phyloP scores from a whole-genome alignment of 2,113 vertebrate genomes.

The Channa maculata region DNA sequence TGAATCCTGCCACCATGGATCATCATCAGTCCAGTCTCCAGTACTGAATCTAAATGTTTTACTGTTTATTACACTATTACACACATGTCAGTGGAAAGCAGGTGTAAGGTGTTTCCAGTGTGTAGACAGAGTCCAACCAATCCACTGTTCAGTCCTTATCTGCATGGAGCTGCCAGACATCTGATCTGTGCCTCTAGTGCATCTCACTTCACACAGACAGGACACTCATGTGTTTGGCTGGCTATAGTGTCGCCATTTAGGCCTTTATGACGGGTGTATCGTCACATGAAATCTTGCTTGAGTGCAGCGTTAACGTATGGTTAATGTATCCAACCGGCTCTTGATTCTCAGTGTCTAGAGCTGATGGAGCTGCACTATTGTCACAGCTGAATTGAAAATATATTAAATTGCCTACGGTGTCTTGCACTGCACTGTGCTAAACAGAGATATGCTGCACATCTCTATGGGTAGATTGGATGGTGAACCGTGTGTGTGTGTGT shows the following conservation, averaged over 20 bases:
- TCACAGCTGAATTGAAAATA: constrained; percentile 58
- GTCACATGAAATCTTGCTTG: constrained; percentile 35
- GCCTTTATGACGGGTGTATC: constrained; percentile 18
- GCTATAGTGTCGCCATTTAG: not conserved
- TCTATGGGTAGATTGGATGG: constrained; percentile 38
- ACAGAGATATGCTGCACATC: constrained; percentile 47
- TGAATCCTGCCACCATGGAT: not conserved
- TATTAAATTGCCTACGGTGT: constrained; percentile 67
- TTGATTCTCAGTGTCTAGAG: constrained; percentile 39
- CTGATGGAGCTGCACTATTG: constrained; percentile 26
- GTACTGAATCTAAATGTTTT: not conserved
- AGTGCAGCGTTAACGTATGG: constrained; percentile 18
- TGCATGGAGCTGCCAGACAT: not conserved
- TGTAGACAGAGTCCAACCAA: too few relatives aligned
- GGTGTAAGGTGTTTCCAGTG: too few relatives aligned
- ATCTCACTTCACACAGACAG: not conserved
- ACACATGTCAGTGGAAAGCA: too few relatives aligned
- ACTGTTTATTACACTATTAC: not conserved
- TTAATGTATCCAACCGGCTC: constrained; percentile 25
- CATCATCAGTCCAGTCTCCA: too few relatives aligned
- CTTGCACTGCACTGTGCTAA: constrained; percentile 15
- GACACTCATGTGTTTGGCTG: not conserved
- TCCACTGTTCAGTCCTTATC: too few relatives aligned
- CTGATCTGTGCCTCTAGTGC: constrained; percentile 15
- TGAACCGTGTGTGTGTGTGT: not conserved